Base-by-base conservation (phyloP, 2,113 vertebrate genomes). In the Oxyura jamaicensis region DNA sequence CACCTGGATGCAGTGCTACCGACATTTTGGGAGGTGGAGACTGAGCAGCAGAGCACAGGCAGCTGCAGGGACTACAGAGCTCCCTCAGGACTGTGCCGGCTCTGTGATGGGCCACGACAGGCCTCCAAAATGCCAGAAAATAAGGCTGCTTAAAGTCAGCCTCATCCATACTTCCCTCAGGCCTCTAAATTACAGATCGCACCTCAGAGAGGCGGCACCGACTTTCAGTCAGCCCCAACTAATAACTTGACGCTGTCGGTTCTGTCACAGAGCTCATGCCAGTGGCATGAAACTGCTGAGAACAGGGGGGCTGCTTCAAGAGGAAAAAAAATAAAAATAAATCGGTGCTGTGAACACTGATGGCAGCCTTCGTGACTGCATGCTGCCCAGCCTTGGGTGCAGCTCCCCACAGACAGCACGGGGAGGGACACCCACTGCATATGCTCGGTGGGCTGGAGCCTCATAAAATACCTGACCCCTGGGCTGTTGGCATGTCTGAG, bases 121-220 rank as follows among this genome's bases (percentile, higher is more conserved):
- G 20, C 33, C 17, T 65, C 50, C 59, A 33, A 8, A 56, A 4
- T 4, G 16, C 18, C 79, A 77, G 85, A 52, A 82, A 82, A 3
- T 29, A 65, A 48, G 22, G 44, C 41, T 86, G 39, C 55, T 33
- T 50, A 10, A 59, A 78, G 65, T 72, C 53, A 36, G 53, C 53
- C 66, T 91, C 11, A 6, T 60, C 39, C 21, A 17, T 1, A 0
- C 60, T 79, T 89, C 69, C 10, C 21, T 79, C 36, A 66, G 41
- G 52, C 28, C 12, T 74, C 68, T 17, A 15, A 65, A 78, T 71
- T 44, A 83, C 0, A 0, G 39, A 26, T 71, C 69, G 48, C 44
- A 26, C 36, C 53, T 76, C 68, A 48, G 78, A 90, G 31, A 44
- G 29, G 42, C 0, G 0, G 42, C 58, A 85, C 77, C 0, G 1